Evolutionary conservation across 2,113 vertebrate species (phyloP).

Genomic region (Eulacestoma nigropectus): DNA sequence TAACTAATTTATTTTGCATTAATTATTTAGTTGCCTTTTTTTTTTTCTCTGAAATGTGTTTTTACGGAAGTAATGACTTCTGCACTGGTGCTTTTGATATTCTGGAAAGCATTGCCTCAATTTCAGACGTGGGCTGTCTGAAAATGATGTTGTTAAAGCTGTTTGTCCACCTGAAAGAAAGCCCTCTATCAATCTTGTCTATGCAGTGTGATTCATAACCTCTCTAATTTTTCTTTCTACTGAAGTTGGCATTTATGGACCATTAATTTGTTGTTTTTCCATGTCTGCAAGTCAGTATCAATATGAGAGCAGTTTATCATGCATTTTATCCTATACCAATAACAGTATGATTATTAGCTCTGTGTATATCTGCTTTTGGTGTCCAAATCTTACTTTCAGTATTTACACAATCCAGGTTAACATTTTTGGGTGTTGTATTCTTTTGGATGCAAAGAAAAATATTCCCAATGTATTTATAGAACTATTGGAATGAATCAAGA

Average conservation of each 20-base stretch:
- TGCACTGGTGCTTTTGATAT: neutral
- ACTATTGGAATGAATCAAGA: neutral
- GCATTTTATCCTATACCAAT: neutral
- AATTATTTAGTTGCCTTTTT: neutral
- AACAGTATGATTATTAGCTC: neutral
- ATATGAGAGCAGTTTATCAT: neutral
- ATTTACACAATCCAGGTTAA: neutral
- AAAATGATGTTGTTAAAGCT: neutral
- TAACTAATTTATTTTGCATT: neutral
- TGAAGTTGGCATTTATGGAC: neutral
- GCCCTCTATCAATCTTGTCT: neutral
- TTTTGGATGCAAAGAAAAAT: neutral
- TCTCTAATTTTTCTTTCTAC: neutral
- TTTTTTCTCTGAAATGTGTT: neutral
- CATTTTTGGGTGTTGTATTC: neutral
- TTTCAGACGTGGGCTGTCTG: neutral
- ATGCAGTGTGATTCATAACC: neutral
- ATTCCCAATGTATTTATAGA: neutral
- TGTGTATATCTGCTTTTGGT: neutral
- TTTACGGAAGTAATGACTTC: neutral
- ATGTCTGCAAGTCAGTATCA: neutral
- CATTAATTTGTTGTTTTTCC: constrained; percentile 6
- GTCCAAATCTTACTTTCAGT: neutral
- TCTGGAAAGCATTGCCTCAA: neutral
- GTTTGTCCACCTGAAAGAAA: neutral